Percentiles rank a stretch among this genome's conserved stretches.
Conservation (phyloP, 1,140 invertebrate species). For the Penaeus vannamei region DNA sequence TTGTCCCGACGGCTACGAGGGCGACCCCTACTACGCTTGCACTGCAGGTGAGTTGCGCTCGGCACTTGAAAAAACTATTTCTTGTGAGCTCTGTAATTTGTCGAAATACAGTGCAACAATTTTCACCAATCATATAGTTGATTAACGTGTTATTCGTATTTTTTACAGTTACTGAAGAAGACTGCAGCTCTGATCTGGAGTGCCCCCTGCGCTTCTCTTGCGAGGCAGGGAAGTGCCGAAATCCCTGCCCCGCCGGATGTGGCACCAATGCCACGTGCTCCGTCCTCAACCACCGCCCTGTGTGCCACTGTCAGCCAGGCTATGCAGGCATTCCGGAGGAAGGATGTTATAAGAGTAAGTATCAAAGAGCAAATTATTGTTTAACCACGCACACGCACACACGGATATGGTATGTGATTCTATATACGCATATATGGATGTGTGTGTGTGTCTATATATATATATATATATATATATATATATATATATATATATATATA, state of each 20-base stretch:
- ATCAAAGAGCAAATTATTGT: neutral
- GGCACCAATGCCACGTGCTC: conserved; percentile 70
- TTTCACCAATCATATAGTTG: neutral
- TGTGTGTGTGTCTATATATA: neutral
- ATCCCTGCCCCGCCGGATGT: conserved; percentile 70
- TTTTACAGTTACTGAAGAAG: conserved; percentile 68
- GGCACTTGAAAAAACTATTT: neutral
- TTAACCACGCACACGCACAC: too few relatives aligned
- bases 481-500: too few relatives aligned
- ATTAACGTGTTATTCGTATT: neutral
- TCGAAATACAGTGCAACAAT: neutral
- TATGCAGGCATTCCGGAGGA: conserved; percentile 69
- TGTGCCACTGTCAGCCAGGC: conserved; percentile 70
- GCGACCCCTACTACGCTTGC: conserved; percentile 81
- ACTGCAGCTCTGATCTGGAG: conserved; percentile 72
- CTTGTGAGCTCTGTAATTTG: neutral
- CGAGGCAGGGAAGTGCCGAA: conserved; percentile 70
- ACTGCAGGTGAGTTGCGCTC: conserved; percentile 77
- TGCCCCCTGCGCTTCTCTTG: conserved; percentile 71
- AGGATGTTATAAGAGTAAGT: conserved; percentile 72
- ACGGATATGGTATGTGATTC: too few relatives aligned
- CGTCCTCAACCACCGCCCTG: conserved; percentile 69
- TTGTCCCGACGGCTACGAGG: conserved; percentile 82
- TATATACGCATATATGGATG: neutral
- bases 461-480: too few relatives aligned